Evolutionary conservation across 2,888 invertebrate species (phyloP).

Genomic region (Philonicus albiceps): DNA sequence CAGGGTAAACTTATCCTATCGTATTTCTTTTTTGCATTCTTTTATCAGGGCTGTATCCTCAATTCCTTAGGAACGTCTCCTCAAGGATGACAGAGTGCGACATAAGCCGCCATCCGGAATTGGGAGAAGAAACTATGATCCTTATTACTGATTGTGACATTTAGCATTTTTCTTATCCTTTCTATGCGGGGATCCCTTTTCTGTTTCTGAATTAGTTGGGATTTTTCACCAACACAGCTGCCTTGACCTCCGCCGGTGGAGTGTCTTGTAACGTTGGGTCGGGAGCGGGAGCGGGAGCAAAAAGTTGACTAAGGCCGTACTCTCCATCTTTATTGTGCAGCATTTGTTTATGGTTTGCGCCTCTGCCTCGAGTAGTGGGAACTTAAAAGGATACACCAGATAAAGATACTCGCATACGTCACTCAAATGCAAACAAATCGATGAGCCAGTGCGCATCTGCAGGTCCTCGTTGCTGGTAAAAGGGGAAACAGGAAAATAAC

Average conservation of each 20-base stretch:
- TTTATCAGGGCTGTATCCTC: not conserved
- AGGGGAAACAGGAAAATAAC: not conserved
- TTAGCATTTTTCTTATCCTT: slow-evolving; percentile 24
- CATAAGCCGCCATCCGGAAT: not conserved
- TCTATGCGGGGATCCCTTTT: not conserved
- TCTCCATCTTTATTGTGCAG: not conserved
- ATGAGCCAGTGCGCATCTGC: slow-evolving; percentile 9
- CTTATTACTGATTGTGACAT: slow-evolving; percentile 38
- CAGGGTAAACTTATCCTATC: not conserved
- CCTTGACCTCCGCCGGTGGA: not conserved
- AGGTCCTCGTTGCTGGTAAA: slow-evolving; percentile 5
- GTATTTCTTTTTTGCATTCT: not conserved
- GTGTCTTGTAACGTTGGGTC: not conserved
- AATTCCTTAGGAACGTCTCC: not conserved
- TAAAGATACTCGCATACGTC: not conserved
- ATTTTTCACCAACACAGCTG: not conserved
- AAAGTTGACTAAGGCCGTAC: not conserved
- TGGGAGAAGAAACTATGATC: slow-evolving; percentile 13
- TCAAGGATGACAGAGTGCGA: not conserved
- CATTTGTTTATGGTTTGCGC: slow-evolving; percentile 36
- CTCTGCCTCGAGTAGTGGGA: not conserved
- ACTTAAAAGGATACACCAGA: not conserved
- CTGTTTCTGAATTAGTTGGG: slow-evolving; percentile 24
- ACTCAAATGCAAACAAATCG: slow-evolving; percentile 37
- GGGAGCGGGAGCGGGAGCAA: not conserved